These are phyloP conservation scores for Opisthograptis luteolata DNA, from an alignment of 2,888 invertebrate genomes.

Conservation along the genomic window DNA sequence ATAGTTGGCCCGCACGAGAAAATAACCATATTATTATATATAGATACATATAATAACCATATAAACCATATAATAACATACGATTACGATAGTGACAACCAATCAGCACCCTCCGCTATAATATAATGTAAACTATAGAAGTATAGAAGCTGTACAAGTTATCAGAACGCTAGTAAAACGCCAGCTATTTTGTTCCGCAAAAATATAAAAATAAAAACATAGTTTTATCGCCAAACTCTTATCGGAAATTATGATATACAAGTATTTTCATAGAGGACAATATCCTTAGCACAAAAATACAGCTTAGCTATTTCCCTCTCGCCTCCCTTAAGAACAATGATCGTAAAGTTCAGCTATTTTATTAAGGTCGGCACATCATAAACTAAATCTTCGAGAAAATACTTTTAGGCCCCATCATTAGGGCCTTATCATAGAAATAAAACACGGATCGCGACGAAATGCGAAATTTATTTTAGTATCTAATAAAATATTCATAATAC, in stretches of 20 bases:
- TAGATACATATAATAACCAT: too few relatives aligned
- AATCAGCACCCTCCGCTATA: too few relatives aligned
- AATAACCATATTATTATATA: too few relatives aligned
- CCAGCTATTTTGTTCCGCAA: conserved; percentile 5
- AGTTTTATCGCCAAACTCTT: conserved; percentile 18
- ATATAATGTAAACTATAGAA: too few relatives aligned
- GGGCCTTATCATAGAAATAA: conserved; percentile 37
- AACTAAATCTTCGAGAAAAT: conserved; percentile 40
- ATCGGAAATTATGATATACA: conserved; percentile 24
- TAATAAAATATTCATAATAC: conserved; percentile 35
- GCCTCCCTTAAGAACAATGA: conserved; percentile 29
- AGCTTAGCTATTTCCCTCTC: conserved; percentile 28
- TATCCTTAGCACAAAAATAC: conserved; percentile 20
- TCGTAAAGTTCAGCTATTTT: conserved; percentile 39
- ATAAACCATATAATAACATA: too few relatives aligned
- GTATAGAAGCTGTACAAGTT: too few relatives aligned
- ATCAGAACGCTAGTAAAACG: too few relatives aligned
- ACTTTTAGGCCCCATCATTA: conserved; percentile 39
- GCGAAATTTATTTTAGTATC: conserved; percentile 32
- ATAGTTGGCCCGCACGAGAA: too few relatives aligned
- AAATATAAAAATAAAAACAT: conserved; percentile 25
- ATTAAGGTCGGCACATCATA: conserved; percentile 39
- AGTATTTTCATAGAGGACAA: conserved; percentile 23
- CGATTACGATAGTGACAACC: too few relatives aligned
- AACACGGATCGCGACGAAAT: conserved; percentile 33